Conservation (phyloP, 2,113 vertebrate genomes). For the Cottus gobio region DNA sequence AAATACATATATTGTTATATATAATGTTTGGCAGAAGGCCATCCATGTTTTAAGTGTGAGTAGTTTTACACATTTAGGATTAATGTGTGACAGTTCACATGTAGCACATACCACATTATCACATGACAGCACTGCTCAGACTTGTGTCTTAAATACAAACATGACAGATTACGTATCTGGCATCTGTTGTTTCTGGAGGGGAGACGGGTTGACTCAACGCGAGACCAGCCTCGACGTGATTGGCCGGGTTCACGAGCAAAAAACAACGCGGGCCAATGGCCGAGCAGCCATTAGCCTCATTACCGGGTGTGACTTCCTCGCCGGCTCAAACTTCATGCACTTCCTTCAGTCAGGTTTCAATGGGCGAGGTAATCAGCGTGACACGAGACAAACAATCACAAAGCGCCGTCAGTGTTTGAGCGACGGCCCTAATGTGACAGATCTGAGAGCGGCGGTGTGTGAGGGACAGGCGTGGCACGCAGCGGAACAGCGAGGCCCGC, state of each 20-base stretch:
- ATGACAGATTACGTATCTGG: slow-evolving; percentile 4
- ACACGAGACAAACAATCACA: slow-evolving; percentile 53
- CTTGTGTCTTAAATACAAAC: slow-evolving; percentile 23
- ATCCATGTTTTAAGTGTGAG: slow-evolving; percentile 36
- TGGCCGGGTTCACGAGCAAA: neutral
- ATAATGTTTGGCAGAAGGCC: slow-evolving; percentile 55
- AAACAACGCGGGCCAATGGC: slow-evolving; percentile 18
- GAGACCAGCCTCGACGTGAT: neutral
- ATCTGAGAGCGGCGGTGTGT: slow-evolving; percentile 66
- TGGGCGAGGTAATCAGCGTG: slow-evolving; percentile 36
- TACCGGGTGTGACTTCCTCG: slow-evolving; percentile 8
- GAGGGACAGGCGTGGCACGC: slow-evolving; percentile 75
- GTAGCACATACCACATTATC: slow-evolving; percentile 20
- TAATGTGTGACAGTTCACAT: slow-evolving; percentile 56
- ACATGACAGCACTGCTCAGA: slow-evolving; percentile 23
- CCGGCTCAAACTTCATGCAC: slow-evolving; percentile 9
- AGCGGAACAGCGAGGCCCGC: slow-evolving; percentile 57
- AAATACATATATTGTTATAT: slow-evolving; percentile 22
- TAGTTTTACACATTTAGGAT: slow-evolving; percentile 30
- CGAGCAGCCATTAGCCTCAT: slow-evolving; percentile 19
- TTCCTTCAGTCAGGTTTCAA: slow-evolving; percentile 30
- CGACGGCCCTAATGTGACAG: slow-evolving; percentile 70
- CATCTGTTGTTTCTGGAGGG: slow-evolving; percentile 20
- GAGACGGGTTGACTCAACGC: slow-evolving; percentile 5
- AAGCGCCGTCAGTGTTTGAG: slow-evolving; percentile 62